Evolutionary conservation across 37 sponge, comb jelly and placozoan genomes (phyloP), one percentile per base, ranked within the genome.

Genomic region (Beroe forskalii): DNA sequence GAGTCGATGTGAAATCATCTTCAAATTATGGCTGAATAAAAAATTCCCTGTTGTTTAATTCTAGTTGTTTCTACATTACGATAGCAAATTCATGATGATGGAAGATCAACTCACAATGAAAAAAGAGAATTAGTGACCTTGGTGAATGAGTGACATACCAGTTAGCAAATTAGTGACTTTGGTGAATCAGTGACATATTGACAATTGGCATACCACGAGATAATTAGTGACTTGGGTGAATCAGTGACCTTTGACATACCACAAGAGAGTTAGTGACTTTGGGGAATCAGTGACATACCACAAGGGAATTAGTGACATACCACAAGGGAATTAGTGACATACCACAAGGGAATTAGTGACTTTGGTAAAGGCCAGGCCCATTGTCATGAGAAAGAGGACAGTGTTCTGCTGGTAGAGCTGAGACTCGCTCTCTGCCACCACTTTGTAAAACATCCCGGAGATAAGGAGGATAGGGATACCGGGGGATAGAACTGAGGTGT

Each of bases 341-440:
- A 69, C 72, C 38, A 69, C 72, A 69, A 69, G 72, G 32, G 72
- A 69, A 36, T 69, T 69, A 36, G 72, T 69, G 32, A 69, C 72
- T 69, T 69, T 69, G 32, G 72, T 69, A 37, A 69, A 69, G 36
- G 72, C 72, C 19, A 69, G 36, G 14, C 72, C 72, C 72, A 69
- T 69, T 6, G 72, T 69, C 17, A 69, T 27, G 35, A 69, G 38
- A 17, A 69, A 69, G 38, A 69, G 72, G 6, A 69, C 38, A 17
- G 72, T 69, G 38, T 69, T 69, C 39, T 69, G 33, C 72, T 69
- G 72, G 72, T 69, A 69, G 0, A 69, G 32, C 72, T 32, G 19
- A 33, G 72, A 32, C 33, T 69, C 38, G 17, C 72, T 69, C 38
- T 69, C 72, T 17, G 3, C 72, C 32, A 69, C 33, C 32, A 69